Evolutionary conservation across 2,113 vertebrate species (phyloP).

Genomic region (Centropristis striata): DNA sequence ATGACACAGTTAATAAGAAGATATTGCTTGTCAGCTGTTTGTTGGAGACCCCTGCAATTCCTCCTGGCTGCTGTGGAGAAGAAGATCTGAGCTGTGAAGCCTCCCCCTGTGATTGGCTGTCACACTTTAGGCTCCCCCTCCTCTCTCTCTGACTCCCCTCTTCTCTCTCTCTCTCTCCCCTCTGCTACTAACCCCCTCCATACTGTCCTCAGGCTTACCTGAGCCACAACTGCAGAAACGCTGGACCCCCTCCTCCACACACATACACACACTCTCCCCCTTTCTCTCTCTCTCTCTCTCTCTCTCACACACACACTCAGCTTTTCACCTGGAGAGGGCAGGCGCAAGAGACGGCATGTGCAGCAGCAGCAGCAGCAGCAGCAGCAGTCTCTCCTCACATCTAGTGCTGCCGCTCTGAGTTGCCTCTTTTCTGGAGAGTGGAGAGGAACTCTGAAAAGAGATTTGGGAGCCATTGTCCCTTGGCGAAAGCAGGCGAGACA

Average conservation of each 20-base stretch:
- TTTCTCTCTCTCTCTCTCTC: constrained; percentile 11
- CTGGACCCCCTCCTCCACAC: constrained; percentile 62
- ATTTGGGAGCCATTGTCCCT: constrained; percentile 77
- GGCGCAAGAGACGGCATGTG: constrained; percentile 76
- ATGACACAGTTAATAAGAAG: constrained; percentile 69
- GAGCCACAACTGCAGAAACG: constrained; percentile 82
- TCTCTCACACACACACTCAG: constrained; percentile 47
- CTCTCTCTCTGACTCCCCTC: constrained; percentile 35
- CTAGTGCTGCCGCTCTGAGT: constrained; percentile 79
- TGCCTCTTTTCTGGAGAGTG: constrained; percentile 73
- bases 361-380: constrained; percentile 72
- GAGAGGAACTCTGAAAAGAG: constrained; percentile 72
- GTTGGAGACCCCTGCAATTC: constrained; percentile 77
- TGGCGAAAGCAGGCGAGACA: constrained; percentile 63
- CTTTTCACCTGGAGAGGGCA: constrained; percentile 85
- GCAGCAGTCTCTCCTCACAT: constrained; percentile 73
- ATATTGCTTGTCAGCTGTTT: constrained; percentile 75
- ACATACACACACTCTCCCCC: constrained; percentile 15
- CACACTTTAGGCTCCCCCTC: constrained; percentile 77
- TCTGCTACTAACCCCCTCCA: constrained; percentile 58
- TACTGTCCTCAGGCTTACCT: constrained; percentile 84
- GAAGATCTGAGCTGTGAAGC: constrained; percentile 68
- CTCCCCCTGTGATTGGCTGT: constrained; percentile 73
- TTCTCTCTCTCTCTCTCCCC: constrained; percentile 10
- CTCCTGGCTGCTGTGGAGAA: constrained; percentile 74